Conservation (phyloP, 2,888 invertebrate species). For the Rhamphomyia laevipes region DNA sequence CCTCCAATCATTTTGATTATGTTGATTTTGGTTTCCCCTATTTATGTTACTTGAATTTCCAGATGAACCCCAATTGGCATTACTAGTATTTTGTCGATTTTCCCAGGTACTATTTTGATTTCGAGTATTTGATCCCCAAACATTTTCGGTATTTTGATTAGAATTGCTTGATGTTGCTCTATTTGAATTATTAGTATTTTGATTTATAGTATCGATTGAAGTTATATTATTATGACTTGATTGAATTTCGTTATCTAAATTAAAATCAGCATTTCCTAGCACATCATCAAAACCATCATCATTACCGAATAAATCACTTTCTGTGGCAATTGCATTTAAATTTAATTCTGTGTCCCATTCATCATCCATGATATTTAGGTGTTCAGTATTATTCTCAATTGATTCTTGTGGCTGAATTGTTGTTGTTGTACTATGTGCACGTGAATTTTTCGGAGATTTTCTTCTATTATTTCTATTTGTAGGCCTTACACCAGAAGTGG, state of each 20-base stretch:
- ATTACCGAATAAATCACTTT: slow-evolving; percentile 22
- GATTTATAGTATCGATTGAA: background rate
- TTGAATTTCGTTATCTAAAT: background rate
- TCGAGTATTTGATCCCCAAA: too few species aligned
- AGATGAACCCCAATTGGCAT: too few species aligned
- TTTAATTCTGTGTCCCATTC: background rate
- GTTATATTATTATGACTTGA: background rate
- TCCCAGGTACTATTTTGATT: too few species aligned
- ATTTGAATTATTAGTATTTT: background rate
- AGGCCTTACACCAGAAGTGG: background rate
- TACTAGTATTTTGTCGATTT: too few species aligned
- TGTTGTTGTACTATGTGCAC: slow-evolving; percentile 6
- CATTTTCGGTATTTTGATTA: too few species aligned
- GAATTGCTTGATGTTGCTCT: background rate
- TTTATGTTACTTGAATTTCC: too few species aligned
- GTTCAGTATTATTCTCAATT: background rate
- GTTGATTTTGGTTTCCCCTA: too few species aligned
- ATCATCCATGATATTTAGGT: background rate
- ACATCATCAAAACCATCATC: slow-evolving; percentile 30
- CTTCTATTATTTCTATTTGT: background rate
- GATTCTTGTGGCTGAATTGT: background rate
- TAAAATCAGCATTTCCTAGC: background rate
- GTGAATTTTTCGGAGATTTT: background rate
- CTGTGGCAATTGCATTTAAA: background rate
- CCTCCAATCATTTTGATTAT: too few species aligned